Conservation (phyloP, 2,888 invertebrate species). For the Xylota sylvarum region DNA sequence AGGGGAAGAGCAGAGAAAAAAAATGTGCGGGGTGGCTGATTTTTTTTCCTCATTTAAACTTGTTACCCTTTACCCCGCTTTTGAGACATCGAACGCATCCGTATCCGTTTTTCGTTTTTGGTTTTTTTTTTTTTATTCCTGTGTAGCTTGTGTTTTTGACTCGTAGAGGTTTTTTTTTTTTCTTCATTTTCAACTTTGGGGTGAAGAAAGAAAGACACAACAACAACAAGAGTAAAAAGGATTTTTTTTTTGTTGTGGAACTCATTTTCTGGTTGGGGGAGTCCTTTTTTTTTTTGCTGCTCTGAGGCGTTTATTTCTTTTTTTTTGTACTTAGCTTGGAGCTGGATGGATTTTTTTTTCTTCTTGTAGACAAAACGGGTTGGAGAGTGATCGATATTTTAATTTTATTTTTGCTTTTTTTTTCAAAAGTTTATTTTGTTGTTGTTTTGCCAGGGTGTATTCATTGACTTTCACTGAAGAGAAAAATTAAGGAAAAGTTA, state of each 20-base stretch:
- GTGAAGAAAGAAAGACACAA: conserved; percentile 61
- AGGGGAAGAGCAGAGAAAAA: conserved; percentile 56
- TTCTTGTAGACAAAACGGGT: conserved; percentile 80
- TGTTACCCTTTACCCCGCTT: conserved; percentile 76
- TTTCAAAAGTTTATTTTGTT: conserved; percentile 75
- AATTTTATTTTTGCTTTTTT: conserved; percentile 81
- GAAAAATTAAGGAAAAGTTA: conserved; percentile 65
- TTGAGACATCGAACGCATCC: conserved; percentile 74
- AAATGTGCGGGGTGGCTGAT: conserved; percentile 68
- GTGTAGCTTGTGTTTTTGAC: conserved; percentile 73
- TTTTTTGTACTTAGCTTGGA: conserved; percentile 67
- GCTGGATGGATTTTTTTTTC: conserved; percentile 58
- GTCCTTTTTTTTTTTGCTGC: conserved; percentile 61
- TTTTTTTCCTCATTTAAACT: conserved; percentile 76
- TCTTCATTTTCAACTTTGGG: conserved; percentile 51
- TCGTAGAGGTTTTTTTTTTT: conserved; percentile 57
- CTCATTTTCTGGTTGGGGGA: conserved; percentile 69
- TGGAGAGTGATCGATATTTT: conserved; percentile 84
- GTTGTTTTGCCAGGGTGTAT: conserved; percentile 39
- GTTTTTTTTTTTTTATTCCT: conserved; percentile 17
- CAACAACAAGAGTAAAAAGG: conserved; percentile 70
- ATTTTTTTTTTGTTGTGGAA: conserved; percentile 58
- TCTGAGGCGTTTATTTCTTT: conserved; percentile 75
- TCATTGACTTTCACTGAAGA: conserved; percentile 62
- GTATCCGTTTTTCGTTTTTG: conserved; percentile 65